These are phyloP conservation scores for Myodes glareolus DNA, from an alignment of 2,113 vertebrate species.

Conservation along the genomic window DNA sequence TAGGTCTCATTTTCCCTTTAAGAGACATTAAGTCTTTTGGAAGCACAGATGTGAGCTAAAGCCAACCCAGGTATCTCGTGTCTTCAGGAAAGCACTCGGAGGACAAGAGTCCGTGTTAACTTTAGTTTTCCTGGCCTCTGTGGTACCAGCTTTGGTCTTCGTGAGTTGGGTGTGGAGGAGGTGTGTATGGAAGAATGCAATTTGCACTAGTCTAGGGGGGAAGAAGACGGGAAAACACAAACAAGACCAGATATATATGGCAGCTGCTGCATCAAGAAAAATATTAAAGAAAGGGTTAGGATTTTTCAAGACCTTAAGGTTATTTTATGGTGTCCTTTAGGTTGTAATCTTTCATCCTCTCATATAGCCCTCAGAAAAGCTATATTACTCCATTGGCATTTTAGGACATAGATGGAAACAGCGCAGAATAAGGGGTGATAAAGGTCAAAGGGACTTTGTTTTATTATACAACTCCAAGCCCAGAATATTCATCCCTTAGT, in stretches of 20 bases:
- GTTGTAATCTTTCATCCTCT: neutral
- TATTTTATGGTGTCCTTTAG: neutral
- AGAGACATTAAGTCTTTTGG: neutral
- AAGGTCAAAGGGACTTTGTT: neutral
- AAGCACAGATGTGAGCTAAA: neutral
- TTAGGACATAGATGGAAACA: neutral
- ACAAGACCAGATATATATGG: neutral
- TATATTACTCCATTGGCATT: neutral
- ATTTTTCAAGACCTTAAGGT: neutral
- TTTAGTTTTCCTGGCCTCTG: neutral
- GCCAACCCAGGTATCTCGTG: neutral
- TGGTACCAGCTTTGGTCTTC: neutral
- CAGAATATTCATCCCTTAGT: neutral
- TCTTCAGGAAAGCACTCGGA: neutral
- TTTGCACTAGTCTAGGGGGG: neutral
- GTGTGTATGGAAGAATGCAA: neutral
- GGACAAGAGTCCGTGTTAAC: neutral
- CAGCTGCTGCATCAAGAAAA: neutral
- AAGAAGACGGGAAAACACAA: neutral
- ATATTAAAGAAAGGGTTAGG: neutral
- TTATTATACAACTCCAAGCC: neutral
- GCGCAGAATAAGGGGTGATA: neutral
- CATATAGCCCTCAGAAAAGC: neutral
- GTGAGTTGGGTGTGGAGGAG: neutral
- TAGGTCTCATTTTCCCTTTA: neutral